Conservation (phyloP, 2,797 vertebrate genomes). For the Artibeus jamaicensis region DNA sequence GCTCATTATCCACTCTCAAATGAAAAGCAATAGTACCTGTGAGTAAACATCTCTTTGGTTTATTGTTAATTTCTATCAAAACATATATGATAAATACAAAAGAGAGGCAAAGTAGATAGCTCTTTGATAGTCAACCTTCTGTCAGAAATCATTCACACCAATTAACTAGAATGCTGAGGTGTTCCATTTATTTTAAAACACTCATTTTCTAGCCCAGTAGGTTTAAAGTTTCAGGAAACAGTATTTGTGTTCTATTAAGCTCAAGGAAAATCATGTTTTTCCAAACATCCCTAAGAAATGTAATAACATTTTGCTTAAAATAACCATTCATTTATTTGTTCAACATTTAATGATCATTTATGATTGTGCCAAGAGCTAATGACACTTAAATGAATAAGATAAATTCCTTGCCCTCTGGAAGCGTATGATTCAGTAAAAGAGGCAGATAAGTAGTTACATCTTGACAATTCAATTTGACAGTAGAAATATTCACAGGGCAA, state of each 20-base stretch:
- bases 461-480: neutral
- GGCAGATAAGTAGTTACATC: neutral
- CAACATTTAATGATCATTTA: neutral
- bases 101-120: constrained; percentile 1
- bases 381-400: neutral
- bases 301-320: constrained; percentile 41
- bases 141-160: constrained; percentile 53
- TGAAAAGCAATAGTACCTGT: constrained; percentile 36
- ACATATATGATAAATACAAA: constrained; percentile 37
- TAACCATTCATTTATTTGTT: constrained; percentile 25
- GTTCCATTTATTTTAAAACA: constrained; percentile 58
- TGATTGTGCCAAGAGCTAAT: constrained; percentile 19
- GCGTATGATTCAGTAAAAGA: constrained; percentile 15
- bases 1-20: constrained; percentile 45
- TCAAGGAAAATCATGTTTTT: constrained; percentile 39
- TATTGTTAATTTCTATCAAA: constrained; percentile 51
- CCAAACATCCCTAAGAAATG: constrained; percentile 28
- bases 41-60: constrained; percentile 46
- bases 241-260: constrained; percentile 22
- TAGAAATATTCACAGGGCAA: neutral
- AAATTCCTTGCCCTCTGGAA: constrained; percentile 10
- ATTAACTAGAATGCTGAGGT: constrained; percentile 52
- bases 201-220: constrained; percentile 52
- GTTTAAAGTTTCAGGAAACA: constrained; percentile 45
- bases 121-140: constrained; percentile 53